Conservation (phyloP, 2,113 vertebrate species). For the Psephotus haematonotus region DNA sequence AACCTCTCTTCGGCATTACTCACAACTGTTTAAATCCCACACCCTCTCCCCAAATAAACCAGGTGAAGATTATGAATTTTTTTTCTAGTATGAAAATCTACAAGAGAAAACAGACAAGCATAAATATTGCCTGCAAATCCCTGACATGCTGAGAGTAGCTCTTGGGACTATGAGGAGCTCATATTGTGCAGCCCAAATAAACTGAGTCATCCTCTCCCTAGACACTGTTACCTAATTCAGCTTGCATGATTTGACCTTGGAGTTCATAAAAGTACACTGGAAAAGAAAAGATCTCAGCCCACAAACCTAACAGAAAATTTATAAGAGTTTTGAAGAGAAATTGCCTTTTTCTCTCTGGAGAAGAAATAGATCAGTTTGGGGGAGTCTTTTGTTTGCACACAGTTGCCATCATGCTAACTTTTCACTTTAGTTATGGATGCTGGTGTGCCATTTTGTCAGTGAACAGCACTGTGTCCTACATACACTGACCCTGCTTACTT, state of each 20-base stretch:
- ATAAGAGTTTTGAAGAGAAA: background rate
- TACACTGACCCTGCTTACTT: background rate
- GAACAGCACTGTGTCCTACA: background rate
- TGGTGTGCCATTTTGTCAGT: background rate
- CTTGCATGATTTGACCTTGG: conserved; percentile 42
- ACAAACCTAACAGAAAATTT: background rate
- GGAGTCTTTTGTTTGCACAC: background rate
- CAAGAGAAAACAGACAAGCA: background rate
- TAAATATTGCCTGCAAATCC: conserved; percentile 5
- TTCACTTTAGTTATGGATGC: background rate
- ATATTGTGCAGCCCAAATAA: conserved; percentile 11
- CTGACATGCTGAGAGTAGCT: background rate
- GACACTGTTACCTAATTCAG: conserved; percentile 31
- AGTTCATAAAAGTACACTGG: background rate
- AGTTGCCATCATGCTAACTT: background rate
- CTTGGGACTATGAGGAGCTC: background rate
- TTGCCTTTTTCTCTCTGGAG: background rate
- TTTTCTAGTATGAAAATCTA: background rate
- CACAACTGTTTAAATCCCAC: background rate
- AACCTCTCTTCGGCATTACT: background rate
- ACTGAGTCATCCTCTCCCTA: conserved; percentile 57
- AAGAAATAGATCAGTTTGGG: background rate
- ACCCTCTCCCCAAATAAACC: background rate
- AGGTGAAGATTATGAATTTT: background rate
- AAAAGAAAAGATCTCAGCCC: background rate